phyloP scores from a whole-genome alignment of 2,888 invertebrate genomes.

The Ichneumon xanthorius region DNA sequence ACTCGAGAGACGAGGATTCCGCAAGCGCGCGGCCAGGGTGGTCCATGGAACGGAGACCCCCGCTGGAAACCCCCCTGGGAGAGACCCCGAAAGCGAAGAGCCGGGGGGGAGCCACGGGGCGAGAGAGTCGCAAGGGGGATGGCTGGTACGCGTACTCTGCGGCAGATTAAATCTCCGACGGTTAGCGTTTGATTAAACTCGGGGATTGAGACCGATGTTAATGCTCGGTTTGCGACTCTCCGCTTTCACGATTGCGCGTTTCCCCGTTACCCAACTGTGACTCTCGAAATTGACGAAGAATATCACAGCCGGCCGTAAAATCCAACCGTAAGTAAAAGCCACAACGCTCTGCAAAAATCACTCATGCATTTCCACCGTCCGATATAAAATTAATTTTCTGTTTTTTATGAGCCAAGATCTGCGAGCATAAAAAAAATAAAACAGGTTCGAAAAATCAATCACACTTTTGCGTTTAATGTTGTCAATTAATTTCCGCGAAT shows the following conservation, averaged over 20 bases:
- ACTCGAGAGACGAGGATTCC: constrained; percentile 69
- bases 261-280: neutral
- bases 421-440: neutral
- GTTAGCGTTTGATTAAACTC: constrained; percentile 85
- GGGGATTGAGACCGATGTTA: constrained; percentile 83
- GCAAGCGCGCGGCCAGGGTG: constrained; percentile 48
- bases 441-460: neutral
- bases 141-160: constrained; percentile 71
- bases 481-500: neutral
- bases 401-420: neutral
- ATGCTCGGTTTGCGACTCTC: constrained; percentile 73
- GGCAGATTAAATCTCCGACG: constrained; percentile 84
- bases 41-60: constrained; percentile 59
- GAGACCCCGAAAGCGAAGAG: constrained; percentile 60
- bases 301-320: constrained; percentile 34
- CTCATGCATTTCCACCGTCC: neutral
- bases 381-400: neutral
- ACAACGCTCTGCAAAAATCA: neutral
- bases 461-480: constrained; percentile 4
- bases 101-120: constrained; percentile 61
- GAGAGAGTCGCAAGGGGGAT: constrained; percentile 67
- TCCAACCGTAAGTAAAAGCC: neutral
- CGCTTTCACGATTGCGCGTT: constrained; percentile 51
- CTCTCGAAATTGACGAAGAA: constrained; percentile 50
- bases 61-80: constrained; percentile 33